These are phyloP conservation scores for Argynnis bischoffii DNA, from an alignment of 2,888 invertebrate species.

Conservation along the genomic window DNA sequence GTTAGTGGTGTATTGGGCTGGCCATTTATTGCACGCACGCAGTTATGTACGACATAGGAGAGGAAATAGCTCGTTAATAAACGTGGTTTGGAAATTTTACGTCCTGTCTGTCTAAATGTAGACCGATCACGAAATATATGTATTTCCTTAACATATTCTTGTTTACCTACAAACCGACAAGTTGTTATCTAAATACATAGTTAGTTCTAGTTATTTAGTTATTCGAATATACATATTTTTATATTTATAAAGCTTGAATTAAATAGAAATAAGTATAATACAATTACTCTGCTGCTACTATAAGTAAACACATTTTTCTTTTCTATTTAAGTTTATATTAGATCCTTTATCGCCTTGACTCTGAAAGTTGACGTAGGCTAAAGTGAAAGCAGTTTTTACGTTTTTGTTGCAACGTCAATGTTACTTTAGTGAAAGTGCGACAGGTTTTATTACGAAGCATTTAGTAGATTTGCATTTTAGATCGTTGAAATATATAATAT, in stretches of 20 bases:
- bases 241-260: too few relatives aligned
- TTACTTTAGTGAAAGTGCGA: conserved; percentile 35
- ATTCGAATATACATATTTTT: too few relatives aligned
- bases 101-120: conserved; percentile 32
- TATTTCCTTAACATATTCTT: conserved; percentile 9
- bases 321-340: conserved; percentile 18
- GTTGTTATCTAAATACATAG: too few relatives aligned
- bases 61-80: conserved; percentile 38
- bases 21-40: conserved; percentile 38
- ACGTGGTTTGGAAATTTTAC: conserved; percentile 38
- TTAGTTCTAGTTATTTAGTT: too few relatives aligned
- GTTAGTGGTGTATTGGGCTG: conserved; percentile 44
- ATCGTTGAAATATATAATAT: conserved; percentile 11
- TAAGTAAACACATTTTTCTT: conserved; percentile 5
- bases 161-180: conserved; percentile 6
- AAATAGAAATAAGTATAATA: neutral
- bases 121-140: conserved; percentile 15
- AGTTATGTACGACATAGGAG: conserved; percentile 38
- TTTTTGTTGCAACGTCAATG: conserved; percentile 24
- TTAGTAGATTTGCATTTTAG: conserved; percentile 25
- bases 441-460: conserved; percentile 28
- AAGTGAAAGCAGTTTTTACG: conserved; percentile 38
- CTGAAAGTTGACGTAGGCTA: conserved; percentile 27
- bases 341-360: conserved; percentile 29
- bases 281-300: neutral